Conservation (phyloP, 1,140 invertebrate genomes). For the Tetramorium parvispinum region DNA sequence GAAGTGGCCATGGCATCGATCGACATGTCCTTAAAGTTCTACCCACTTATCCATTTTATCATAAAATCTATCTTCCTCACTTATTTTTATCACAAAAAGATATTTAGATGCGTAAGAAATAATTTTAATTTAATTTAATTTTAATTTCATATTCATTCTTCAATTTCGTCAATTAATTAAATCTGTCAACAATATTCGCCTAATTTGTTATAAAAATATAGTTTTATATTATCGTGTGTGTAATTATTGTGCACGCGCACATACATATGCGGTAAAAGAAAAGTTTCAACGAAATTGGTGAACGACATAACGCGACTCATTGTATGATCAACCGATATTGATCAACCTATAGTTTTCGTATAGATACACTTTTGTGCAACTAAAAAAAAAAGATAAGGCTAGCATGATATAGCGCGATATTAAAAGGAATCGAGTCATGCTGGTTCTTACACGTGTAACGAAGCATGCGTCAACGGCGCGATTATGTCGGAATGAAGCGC, state of each 20-base stretch:
- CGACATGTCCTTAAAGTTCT: neutral
- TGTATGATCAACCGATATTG: neutral
- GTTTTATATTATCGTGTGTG: neutral
- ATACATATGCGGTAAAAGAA: neutral
- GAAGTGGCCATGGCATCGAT: neutral
- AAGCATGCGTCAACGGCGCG: constrained; percentile 23
- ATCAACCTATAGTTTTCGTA: neutral
- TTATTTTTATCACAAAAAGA: neutral
- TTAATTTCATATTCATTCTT: neutral
- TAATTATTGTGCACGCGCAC: too few species aligned
- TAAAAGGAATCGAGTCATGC: constrained; percentile 10
- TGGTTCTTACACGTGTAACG: constrained; percentile 15
- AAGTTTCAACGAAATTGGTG: neutral
- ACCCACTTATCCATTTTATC: neutral
- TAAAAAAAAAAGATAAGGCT: neutral
- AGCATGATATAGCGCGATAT: constrained; percentile 20
- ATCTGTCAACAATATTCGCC: neutral
- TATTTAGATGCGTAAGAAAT: neutral
- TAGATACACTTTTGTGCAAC: neutral
- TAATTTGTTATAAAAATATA: neutral
- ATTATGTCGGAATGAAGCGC: constrained; percentile 10
- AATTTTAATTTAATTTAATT: neutral
- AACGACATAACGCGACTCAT: neutral
- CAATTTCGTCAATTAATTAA: neutral
- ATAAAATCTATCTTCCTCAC: neutral